A percentile compares a stretch with the other conserved stretches of the same genome.
These are phyloP conservation scores for Strigamia crassipes DNA, from an alignment of 2,888 invertebrate species.

Conservation along the genomic window DNA sequence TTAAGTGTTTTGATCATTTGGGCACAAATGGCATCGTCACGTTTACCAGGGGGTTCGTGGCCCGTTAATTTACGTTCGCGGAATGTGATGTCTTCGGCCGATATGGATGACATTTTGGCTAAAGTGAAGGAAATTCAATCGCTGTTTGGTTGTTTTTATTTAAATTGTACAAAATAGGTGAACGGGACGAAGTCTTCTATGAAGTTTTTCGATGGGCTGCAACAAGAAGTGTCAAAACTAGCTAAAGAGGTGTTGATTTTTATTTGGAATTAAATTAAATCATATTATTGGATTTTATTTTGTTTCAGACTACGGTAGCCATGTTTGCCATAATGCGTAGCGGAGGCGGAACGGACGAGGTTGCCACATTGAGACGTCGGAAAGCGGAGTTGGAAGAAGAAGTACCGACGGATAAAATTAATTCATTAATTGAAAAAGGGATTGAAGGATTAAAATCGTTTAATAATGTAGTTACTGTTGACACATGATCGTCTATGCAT, in stretches of 20 bases:
- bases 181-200: background rate
- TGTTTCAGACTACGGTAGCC: background rate
- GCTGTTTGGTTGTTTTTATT: background rate
- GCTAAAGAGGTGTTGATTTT: background rate
- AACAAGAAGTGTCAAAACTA: background rate
- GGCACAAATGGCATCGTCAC: background rate
- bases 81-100: background rate
- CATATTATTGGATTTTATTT: background rate
- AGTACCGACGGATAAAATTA: background rate
- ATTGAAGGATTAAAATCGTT: too few species aligned
- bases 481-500: background rate
- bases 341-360: background rate
- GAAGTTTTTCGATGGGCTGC: background rate
- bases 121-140: background rate
- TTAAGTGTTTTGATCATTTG: too few species aligned
- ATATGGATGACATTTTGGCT: background rate
- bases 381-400: slow-evolving; percentile 25
- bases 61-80: background rate
- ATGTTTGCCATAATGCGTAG: background rate
- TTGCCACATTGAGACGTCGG: background rate
- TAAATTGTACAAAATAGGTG: background rate
- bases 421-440: background rate
- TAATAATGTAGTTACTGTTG: background rate
- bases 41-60: background rate
- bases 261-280: background rate